Evolutionary conservation across 2,797 vertebrate species (phyloP).

Genomic region (Pantherophis alleghaniensis): DNA sequence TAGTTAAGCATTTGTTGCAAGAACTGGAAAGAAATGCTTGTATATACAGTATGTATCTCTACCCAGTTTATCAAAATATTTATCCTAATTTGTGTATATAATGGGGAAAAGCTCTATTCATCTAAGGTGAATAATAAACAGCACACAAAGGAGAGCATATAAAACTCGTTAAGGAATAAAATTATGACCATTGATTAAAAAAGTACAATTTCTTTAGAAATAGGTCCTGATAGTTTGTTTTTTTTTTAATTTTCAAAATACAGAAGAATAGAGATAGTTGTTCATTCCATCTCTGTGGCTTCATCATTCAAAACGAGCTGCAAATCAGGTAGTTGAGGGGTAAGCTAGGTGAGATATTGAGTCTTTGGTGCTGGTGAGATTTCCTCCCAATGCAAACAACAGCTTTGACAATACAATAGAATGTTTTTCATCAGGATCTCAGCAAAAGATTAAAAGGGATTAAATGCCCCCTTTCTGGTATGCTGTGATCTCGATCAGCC

Average conservation of each 20-base stretch:
- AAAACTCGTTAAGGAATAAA: neutral
- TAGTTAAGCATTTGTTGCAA: neutral
- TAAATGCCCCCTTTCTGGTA: neutral
- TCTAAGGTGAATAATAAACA: neutral
- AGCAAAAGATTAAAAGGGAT: neutral
- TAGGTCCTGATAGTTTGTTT: neutral
- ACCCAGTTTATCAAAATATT: neutral
- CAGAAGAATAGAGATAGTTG: neutral
- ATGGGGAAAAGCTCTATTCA: neutral
- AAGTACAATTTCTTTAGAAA: neutral
- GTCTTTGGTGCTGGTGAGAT: neutral
- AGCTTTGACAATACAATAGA: neutral
- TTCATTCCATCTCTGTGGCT: neutral
- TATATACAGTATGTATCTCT: neutral
- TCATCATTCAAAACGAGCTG: neutral
- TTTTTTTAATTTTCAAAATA: neutral
- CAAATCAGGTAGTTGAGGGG: neutral
- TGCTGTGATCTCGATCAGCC: neutral
- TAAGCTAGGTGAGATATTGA: neutral
- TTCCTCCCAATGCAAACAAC: neutral
- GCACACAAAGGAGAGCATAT: neutral
- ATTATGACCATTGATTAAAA: neutral
- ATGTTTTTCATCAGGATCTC: neutral
- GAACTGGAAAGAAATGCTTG: neutral
- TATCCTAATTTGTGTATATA: neutral